Conservation (phyloP, 2,113 vertebrate genomes). For the Brachyistius frenatus region DNA sequence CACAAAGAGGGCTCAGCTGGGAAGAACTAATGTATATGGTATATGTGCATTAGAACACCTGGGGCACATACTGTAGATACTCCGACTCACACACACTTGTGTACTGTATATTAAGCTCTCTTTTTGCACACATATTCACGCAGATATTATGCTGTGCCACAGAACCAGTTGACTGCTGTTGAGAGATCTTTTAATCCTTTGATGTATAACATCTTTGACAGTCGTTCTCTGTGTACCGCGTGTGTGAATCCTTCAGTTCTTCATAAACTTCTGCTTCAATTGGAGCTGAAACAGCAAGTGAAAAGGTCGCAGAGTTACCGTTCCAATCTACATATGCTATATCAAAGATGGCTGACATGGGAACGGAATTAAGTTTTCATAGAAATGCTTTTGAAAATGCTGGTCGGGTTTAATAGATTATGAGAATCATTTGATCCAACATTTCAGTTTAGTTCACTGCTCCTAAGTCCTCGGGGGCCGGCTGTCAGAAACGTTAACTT, state of each 20-base stretch:
- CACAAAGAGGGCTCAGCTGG: constrained; percentile 68
- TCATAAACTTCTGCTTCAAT: constrained; percentile 48
- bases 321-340: constrained; percentile 36
- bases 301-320: constrained; percentile 67
- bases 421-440: constrained; percentile 63
- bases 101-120: background rate
- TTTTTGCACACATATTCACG: constrained; percentile 10
- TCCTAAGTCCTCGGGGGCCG: constrained; percentile 24
- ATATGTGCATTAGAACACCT: constrained; percentile 64
- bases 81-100: constrained; percentile 24
- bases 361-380: constrained; percentile 59
- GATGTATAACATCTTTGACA: constrained; percentile 51
- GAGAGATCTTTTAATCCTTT: constrained; percentile 45
- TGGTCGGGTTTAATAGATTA: constrained; percentile 62
- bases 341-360: constrained; percentile 55
- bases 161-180: constrained; percentile 43
- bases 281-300: constrained; percentile 43
- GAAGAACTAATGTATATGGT: constrained; percentile 50
- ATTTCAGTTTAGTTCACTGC: constrained; percentile 43
- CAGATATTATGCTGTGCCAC: background rate
- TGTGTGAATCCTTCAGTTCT: constrained; percentile 36
- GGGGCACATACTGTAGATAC: constrained; percentile 53
- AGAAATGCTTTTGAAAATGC: constrained; percentile 58
- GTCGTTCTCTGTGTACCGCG: constrained; percentile 13
- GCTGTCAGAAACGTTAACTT: constrained; percentile 59